Percentiles rank a stretch among this genome's conserved stretches.
Evolutionary conservation across 1,140 invertebrate species (phyloP).

Genomic region (Archegozetes longisetosus): DNA sequence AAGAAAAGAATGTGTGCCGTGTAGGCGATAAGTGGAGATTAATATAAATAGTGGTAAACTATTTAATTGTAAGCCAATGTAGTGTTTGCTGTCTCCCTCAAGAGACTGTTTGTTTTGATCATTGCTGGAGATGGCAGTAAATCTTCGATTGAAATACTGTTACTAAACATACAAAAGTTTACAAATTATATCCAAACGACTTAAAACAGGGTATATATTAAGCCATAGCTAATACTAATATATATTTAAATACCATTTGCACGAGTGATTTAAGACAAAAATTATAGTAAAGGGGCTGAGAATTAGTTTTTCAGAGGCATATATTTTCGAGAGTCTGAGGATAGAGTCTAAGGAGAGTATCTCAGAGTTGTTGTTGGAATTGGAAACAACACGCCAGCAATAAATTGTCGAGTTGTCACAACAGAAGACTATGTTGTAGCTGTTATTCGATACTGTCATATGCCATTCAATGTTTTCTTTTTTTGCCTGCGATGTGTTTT

Average conservation of each 20-base stretch:
- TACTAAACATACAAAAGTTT: background rate
- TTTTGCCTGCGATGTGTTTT: background rate
- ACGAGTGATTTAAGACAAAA: background rate
- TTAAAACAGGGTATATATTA: background rate
- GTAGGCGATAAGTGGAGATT: background rate
- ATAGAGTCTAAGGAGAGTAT: background rate
- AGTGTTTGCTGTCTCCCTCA: background rate
- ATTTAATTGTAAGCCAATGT: background rate
- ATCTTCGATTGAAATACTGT: background rate
- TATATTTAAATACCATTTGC: background rate
- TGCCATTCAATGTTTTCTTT: background rate
- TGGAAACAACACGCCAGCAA: background rate
- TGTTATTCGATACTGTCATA: background rate
- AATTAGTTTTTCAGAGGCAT: background rate
- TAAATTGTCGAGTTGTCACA: background rate
- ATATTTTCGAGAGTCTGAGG: too few species aligned
- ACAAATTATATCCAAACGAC: background rate
- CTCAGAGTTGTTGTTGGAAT: background rate
- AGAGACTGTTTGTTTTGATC: background rate
- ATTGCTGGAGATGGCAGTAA: background rate
- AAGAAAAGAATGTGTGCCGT: too few species aligned
- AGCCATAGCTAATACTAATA: background rate
- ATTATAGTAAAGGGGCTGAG: background rate
- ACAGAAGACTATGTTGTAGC: background rate
- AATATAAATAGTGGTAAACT: background rate